These are phyloP conservation scores for Stictocephala bisonia DNA, from an alignment of 2,888 invertebrate genomes.

Conservation along the genomic window DNA sequence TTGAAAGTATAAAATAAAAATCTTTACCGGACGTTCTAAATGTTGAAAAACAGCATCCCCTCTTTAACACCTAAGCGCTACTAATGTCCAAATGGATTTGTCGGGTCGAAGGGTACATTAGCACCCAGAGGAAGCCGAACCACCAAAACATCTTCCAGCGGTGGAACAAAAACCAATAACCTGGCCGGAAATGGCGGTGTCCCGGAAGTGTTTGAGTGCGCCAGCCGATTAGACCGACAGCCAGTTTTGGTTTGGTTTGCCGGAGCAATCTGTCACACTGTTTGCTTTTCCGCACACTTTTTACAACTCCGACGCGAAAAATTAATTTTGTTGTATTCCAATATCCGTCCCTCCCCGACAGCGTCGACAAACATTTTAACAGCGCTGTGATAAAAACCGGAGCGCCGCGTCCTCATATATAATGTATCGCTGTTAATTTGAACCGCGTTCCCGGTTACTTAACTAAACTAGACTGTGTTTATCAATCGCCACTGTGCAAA, in stretches of 20 bases:
- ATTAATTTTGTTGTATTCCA: constrained; percentile 35
- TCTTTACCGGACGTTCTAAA: no score
- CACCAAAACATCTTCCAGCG: constrained; percentile 17
- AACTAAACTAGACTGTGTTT: constrained; percentile 23
- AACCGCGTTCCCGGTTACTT: constrained; percentile 23
- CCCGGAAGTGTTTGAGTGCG: constrained; percentile 26
- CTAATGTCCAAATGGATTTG: no score
- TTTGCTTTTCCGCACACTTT: not conserved
- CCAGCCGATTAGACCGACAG: not conserved
- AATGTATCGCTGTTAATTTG: constrained; percentile 33
- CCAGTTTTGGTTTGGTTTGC: no score
- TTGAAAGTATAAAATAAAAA: no score
- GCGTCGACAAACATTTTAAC: constrained; percentile 36
- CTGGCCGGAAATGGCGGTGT: constrained; percentile 10
- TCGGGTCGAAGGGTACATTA: no score
- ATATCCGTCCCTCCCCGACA: constrained; percentile 12
- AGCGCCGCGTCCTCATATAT: constrained; percentile 31
- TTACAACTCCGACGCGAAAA: constrained; percentile 22
- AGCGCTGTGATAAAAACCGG: constrained; percentile 26
- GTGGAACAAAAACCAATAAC: not conserved
- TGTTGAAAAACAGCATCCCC: no score
- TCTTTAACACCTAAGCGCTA: no score
- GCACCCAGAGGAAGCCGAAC: not conserved
- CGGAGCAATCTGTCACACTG: constrained; percentile 5
- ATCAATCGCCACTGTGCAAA: constrained; percentile 6